Percentiles rank a stretch among this genome's conserved stretches.
Conservation (phyloP, 37 sponge, comb jelly and placozoan genomes). For the Petrosia ficiformis region DNA sequence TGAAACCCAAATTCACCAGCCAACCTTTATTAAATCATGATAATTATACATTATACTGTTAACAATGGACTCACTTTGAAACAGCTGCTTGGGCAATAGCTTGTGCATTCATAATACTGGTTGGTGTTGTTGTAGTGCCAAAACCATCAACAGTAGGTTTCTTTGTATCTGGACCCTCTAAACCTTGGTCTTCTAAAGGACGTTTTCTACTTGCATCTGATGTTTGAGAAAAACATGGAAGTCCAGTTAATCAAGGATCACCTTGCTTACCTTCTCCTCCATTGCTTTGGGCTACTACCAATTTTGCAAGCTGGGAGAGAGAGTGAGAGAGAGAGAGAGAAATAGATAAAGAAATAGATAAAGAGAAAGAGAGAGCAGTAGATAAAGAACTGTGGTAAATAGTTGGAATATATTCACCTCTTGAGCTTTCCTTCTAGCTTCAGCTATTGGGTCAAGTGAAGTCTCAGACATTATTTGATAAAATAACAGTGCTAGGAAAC, state of each 20-base stretch:
- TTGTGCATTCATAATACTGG: conserved; percentile 47
- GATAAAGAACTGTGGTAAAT: not conserved
- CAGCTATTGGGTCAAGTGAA: conserved; percentile 30
- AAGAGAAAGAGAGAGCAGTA: too few relatives aligned
- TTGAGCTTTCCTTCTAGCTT: conserved; percentile 58
- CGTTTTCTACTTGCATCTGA: conserved; percentile 53
- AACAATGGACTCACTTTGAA: conserved; percentile 60
- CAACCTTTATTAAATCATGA: not conserved
- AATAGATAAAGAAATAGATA: too few relatives aligned
- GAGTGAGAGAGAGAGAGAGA: too few relatives aligned
- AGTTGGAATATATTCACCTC: conserved; percentile 38
- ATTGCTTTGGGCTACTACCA: not conserved
- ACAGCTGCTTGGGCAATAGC: conserved; percentile 73
- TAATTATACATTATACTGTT: not conserved
- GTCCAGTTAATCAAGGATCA: not conserved
- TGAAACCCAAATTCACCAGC: conserved; percentile 58
- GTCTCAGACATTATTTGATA: too few relatives aligned
- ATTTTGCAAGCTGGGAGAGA: too few relatives aligned
- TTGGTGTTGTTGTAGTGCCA: not conserved
- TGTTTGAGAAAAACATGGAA: too few relatives aligned
- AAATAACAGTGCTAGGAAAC: too few relatives aligned
- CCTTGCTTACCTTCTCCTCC: not conserved
- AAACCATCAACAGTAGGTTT: conserved; percentile 28
- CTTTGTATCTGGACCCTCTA: conserved; percentile 47
- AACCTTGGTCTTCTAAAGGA: conserved; percentile 49